Evolutionary conservation across 2,113 vertebrate species (phyloP).

Genomic region (Phaethon lepturus): DNA sequence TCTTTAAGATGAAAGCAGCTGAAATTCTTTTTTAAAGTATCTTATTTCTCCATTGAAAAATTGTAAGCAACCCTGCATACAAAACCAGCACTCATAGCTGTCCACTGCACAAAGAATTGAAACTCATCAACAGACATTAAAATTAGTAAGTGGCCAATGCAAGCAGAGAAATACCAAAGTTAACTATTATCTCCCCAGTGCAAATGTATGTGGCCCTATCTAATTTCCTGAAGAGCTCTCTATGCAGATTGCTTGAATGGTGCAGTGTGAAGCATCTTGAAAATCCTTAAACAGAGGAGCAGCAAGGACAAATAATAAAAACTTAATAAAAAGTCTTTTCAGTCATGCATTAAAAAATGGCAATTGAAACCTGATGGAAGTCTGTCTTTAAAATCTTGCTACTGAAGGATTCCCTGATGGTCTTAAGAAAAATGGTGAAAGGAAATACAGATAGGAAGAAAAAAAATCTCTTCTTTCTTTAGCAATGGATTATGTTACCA

Average conservation of each 20-base stretch:
- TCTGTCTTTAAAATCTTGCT: background rate
- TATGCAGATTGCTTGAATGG: background rate
- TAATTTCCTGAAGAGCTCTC: background rate
- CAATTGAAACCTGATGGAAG: background rate
- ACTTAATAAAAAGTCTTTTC: background rate
- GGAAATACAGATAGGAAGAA: background rate
- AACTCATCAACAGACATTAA: background rate
- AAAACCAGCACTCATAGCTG: background rate
- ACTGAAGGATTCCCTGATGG: background rate
- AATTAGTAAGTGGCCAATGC: background rate
- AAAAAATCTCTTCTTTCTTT: background rate
- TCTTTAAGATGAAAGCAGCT: background rate
- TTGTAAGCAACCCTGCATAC: background rate
- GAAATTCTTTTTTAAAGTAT: background rate
- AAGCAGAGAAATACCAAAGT: background rate
- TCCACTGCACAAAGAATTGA: background rate
- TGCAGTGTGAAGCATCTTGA: background rate
- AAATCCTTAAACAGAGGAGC: background rate
- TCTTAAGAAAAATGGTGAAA: background rate
- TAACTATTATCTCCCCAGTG: background rate
- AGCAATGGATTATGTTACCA: background rate
- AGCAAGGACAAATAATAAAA: background rate
- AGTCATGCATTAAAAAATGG: background rate
- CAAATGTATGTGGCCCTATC: background rate
- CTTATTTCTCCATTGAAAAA: background rate